Evolutionary conservation across 2,888 invertebrate genomes (phyloP), one percentile per base, ranked within the genome.

Genomic region (Stratiomys singularior): DNA sequence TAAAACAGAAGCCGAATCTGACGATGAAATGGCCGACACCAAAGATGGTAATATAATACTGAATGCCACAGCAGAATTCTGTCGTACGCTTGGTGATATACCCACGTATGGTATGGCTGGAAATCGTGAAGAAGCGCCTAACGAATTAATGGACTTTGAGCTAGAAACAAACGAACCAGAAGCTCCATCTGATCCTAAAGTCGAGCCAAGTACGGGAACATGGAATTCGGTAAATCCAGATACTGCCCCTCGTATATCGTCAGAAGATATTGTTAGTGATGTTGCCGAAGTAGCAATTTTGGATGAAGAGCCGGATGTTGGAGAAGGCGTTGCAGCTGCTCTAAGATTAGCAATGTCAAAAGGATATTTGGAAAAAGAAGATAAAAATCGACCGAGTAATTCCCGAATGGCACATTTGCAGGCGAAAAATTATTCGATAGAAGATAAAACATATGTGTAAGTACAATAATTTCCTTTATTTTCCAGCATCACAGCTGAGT

Each of bases 41-140:
- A 77, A 79, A 44, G 84, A 89, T 72, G 88, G 88, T 1, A 90
- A 90, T 81, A 97, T 98, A 83, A 91, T 94, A 78, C 88, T 98
- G 77, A 97, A 98, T 89, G 93, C 96, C 0, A 98, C 97, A 0
- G 97, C 98, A 0, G 98, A 98, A 89, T 98, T 98, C 89, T 98
- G 98, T 85, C 92, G 98, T 83, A 96, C 97, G 64, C 90, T 98
- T 7, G 97, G 98, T 0, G 97, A 98, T 85, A 97, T 97, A 83
- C 97, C 98, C 77, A 97, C 97, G 0, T 97, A 97, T 85, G 97
- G 96, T 18, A 93, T 93, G 86, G 93, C 96, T 23, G 96, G 96
- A 44, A 96, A 97, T 88, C 89, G 96, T 44, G 96, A 96, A 84
- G 94, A 94, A 84, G 94, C 93, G 81, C 92, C 92, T 76, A 89